phyloP scores from a whole-genome alignment of 2,888 invertebrate genomes.

The Byasa hedistus region DNA sequence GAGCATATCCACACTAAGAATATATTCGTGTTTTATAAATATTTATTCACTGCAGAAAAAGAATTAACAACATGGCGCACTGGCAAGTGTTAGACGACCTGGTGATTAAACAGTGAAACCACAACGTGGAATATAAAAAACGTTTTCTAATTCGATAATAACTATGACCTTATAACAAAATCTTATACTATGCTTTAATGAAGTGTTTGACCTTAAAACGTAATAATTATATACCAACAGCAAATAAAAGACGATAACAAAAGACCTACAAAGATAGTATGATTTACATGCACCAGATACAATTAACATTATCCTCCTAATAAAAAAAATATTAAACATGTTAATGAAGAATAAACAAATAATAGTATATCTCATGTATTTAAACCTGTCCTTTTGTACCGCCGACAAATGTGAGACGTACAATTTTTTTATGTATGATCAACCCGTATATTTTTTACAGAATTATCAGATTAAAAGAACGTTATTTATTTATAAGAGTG shows the following conservation, averaged over 20 bases:
- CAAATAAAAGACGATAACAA: not conserved
- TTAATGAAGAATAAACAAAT: not conserved
- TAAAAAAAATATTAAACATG: not conserved
- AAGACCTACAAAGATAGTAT: not conserved
- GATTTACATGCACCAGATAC: constrained; percentile 2
- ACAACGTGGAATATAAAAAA: not conserved
- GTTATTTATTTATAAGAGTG: too few species aligned
- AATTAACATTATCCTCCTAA: not conserved
- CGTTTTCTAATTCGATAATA: not conserved
- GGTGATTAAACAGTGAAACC: not conserved
- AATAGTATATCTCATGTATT: not conserved
- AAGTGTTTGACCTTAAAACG: constrained; percentile 1
- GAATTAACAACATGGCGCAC: not conserved
- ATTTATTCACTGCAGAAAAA: not conserved
- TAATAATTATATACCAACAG: constrained; percentile 1
- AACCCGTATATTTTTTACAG: too few species aligned
- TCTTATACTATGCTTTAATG: not conserved
- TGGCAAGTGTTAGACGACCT: not conserved
- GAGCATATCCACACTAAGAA: not conserved
- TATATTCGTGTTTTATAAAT: not conserved
- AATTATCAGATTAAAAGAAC: too few species aligned
- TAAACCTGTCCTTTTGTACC: not conserved
- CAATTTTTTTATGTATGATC: too few species aligned
- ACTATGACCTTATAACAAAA: not conserved
- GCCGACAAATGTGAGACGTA: too few species aligned